Evolutionary conservation across 2,888 invertebrate species (phyloP), one percentile per base, ranked within the genome.

Genomic region (Pristionchus fissidentatus): DNA sequence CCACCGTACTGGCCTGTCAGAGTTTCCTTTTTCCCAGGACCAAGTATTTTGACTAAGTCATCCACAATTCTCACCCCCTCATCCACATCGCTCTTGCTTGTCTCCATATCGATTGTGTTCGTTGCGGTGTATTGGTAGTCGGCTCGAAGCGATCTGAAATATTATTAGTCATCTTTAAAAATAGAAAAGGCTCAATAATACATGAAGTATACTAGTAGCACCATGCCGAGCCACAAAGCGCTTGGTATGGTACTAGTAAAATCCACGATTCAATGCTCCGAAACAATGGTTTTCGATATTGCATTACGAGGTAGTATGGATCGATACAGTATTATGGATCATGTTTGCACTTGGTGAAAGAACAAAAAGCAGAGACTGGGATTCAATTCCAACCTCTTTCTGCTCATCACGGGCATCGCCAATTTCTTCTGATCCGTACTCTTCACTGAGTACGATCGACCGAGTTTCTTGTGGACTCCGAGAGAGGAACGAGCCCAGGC

Each of bases 401-500:
- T 89, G 32, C 89, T 91, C 87, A 91, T 87, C 19, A 92, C 90
- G 1, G 90, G 91, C 46, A 92, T 62, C 10, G 89, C 87, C 43
- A 92, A 83, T 52, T 90, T 91, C 49, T 89, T 87, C 43, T 89
- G 84, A 41, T 92, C 89, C 80, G 83, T 85, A 79, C 89, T 89
- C 66, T 87, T 85, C 62, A 91, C 88, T 7, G 91, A 90, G 84
- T 92, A 91, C n/a, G 91, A 92, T 78, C 88, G 88, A 60, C 91
- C 91, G n/a, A 90, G 79, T 55, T 86, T 87, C 80, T 88, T 90
- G 62, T 84, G 86, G 52, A 87, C 89, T 32, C 91, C 83, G 15
- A 88, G 86, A 15, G 91, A 91, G 57, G 90, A 91, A 15, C 91
- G 87, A 46, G 89, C 90, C 91, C 91, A 91, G 3, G 90, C 90